phyloP scores from a whole-genome alignment of 2,888 invertebrate species.

The Rhagonycha lutea region DNA sequence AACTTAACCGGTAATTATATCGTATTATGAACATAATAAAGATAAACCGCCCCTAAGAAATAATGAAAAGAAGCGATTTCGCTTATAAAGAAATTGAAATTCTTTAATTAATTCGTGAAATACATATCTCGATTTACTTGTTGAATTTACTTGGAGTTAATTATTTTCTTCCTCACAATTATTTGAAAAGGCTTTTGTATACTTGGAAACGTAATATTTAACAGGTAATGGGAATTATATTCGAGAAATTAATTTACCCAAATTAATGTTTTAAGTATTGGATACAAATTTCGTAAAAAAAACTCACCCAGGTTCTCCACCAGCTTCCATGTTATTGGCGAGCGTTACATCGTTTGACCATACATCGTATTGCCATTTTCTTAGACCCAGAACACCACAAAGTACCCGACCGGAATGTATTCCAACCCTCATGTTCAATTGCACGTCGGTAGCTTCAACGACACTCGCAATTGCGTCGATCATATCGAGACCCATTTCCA shows the following conservation, averaged over 20 bases:
- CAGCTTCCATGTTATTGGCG: conserved; percentile 89
- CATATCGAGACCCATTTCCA: conserved; percentile 86
- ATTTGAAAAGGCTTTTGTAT: background rate
- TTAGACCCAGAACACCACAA: conserved; percentile 85
- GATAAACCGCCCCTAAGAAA: background rate
- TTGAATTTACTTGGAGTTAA: background rate
- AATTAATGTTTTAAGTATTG: background rate
- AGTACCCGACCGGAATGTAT: conserved; percentile 89
- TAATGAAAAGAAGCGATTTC: background rate
- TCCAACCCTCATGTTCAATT: conserved; percentile 90
- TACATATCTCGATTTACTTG: background rate
- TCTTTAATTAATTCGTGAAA: background rate
- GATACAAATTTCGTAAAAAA: background rate
- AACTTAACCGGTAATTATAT: too few relatives aligned
- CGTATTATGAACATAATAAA: too few relatives aligned
- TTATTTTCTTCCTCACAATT: background rate
- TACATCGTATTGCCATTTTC: conserved; percentile 94
- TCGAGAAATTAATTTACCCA: background rate
- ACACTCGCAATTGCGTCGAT: conserved; percentile 86
- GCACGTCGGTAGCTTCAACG: conserved; percentile 90
- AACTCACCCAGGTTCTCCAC: conserved; percentile 84
- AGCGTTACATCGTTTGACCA: conserved; percentile 93
- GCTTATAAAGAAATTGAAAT: background rate
- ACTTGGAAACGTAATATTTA: background rate
- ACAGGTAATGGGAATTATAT: background rate